Conservation (phyloP, 2,888 invertebrate genomes). For the Saturnia pavonia region DNA sequence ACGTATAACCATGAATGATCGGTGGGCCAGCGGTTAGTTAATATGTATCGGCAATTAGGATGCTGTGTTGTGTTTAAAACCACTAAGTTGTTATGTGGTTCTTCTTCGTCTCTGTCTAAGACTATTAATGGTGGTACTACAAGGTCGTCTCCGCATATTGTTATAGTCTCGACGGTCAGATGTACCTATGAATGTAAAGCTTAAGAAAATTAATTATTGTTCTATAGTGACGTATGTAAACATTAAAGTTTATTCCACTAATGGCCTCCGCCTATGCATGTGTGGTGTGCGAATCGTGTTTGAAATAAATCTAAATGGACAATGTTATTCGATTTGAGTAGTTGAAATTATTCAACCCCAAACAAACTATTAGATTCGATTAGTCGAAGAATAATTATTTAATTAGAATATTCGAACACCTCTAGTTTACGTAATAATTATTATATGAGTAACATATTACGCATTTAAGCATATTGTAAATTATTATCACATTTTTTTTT, state of each 20-base stretch:
- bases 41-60: slow-evolving; percentile 55
- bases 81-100: slow-evolving; percentile 56
- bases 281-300: neutral
- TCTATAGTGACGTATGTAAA: neutral
- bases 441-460: too few relatives aligned
- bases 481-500: neutral
- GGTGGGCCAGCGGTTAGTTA: slow-evolving; percentile 65
- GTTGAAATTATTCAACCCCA: too few relatives aligned
- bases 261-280: neutral
- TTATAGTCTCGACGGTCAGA: slow-evolving; percentile 52
- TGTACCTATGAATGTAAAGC: slow-evolving; percentile 47
- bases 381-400: too few relatives aligned
- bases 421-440: too few relatives aligned
- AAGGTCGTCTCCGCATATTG: slow-evolving; percentile 47
- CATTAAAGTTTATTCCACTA: neutral
- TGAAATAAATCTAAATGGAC: too few relatives aligned
- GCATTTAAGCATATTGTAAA: neutral
- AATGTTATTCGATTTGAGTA: too few relatives aligned
- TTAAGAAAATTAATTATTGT: neutral
- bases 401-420: too few relatives aligned
- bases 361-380: too few relatives aligned
- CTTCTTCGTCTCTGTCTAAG: slow-evolving; percentile 67
- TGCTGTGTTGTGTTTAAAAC: slow-evolving; percentile 44
- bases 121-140: slow-evolving; percentile 62
- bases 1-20: slow-evolving; percentile 69